A percentile compares a stretch with the other conserved stretches of the same genome.
Evolutionary conservation across 2,888 invertebrate genomes (phyloP).

Genomic region (Synergus gifuensis): DNA sequence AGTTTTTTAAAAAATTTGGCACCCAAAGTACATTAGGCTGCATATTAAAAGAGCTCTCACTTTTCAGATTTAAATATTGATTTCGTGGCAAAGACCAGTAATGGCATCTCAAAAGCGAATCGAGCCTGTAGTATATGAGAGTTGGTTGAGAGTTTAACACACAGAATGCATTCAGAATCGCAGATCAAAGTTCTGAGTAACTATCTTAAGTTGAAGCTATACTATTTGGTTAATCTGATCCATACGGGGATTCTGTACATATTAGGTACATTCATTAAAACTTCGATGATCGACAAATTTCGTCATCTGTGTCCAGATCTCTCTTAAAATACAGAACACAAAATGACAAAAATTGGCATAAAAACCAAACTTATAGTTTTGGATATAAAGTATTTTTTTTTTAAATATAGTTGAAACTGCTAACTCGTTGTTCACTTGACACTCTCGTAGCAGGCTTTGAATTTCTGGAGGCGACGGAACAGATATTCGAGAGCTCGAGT

Average conservation of each 20-base stretch:
- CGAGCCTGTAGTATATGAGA: constrained; percentile 39
- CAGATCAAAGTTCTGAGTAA: constrained; percentile 48
- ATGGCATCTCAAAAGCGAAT: constrained; percentile 51
- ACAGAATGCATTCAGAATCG: constrained; percentile 49
- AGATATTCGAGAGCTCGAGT: constrained; percentile 25
- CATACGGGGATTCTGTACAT: not conserved
- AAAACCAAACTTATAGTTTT: no score
- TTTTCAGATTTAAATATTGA: constrained; percentile 74
- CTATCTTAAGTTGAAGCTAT: not conserved
- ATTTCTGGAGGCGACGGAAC: constrained; percentile 23
- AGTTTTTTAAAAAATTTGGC: constrained; percentile 19
- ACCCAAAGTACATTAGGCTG: constrained; percentile 48
- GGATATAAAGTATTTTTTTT: no score
- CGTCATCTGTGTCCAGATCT: not conserved
- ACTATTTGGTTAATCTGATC: not conserved
- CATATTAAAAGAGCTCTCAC: constrained; percentile 49
- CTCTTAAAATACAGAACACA: no score
- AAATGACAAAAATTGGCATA: no score
- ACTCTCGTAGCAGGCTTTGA: constrained; percentile 22
- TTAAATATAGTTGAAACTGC: not conserved
- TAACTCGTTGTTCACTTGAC: constrained; percentile 9
- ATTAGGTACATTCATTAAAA: not conserved
- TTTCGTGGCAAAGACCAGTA: constrained; percentile 58
- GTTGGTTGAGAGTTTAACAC: constrained; percentile 48
- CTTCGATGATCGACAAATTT: not conserved